Percentiles rank a stretch among this genome's conserved stretches.
Evolutionary conservation across 1,140 invertebrate species (phyloP).

Genomic region (Subanguina moxae): DNA sequence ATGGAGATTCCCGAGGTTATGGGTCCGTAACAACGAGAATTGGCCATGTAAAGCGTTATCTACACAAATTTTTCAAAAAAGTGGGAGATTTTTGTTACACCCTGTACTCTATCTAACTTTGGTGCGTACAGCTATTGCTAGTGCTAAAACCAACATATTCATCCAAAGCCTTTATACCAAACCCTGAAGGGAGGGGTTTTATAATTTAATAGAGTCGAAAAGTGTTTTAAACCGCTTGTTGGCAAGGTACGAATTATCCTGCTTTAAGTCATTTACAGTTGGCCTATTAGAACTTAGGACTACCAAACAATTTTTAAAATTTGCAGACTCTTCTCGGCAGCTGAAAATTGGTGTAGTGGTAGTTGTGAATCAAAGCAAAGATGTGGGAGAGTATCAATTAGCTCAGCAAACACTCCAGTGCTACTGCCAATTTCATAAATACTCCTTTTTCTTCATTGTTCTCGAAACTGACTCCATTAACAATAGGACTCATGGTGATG

Average conservation of each 20-base stretch:
- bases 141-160: too few species aligned
- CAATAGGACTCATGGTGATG: slow-evolving; percentile 1
- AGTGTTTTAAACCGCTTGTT: too few species aligned
- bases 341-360: not conserved
- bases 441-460: slow-evolving; percentile 16
- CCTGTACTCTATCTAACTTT: not conserved
- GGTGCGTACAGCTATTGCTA: too few species aligned
- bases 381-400: slow-evolving; percentile 19
- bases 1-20: not conserved
- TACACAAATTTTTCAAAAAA: slow-evolving; percentile 1
- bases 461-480: not conserved
- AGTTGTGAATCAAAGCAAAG: not conserved
- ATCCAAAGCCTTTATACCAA: too few species aligned
- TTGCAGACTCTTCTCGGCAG: not conserved
- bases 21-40: not conserved
- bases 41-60: not conserved
- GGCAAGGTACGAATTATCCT: not conserved
- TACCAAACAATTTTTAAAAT: not conserved
- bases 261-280: not conserved
- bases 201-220: too few species aligned
- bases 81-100: not conserved
- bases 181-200: too few species aligned
- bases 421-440: slow-evolving; percentile 18
- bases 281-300: not conserved
- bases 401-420: slow-evolving; percentile 24